Evolutionary conservation across 2,113 vertebrate genomes (phyloP).

Genomic region (Pagrus major): DNA sequence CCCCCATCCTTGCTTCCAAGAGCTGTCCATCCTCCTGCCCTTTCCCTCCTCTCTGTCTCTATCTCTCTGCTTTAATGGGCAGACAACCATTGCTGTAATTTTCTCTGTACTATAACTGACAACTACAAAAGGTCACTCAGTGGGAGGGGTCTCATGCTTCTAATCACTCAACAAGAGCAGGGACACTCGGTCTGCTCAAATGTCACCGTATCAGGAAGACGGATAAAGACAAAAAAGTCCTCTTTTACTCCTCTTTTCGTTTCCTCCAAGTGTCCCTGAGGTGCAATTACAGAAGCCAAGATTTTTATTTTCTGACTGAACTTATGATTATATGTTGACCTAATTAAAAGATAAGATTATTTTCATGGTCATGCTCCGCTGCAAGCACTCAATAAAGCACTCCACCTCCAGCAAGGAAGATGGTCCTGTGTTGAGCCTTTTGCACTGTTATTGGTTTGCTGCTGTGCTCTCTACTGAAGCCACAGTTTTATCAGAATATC

Average conservation of each 20-base stretch:
- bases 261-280: neutral
- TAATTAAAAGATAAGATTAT: neutral
- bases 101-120: conserved; percentile 62
- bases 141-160: conserved; percentile 36
- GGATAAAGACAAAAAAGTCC: conserved; percentile 34
- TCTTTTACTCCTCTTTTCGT: conserved; percentile 1
- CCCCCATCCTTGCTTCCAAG: neutral
- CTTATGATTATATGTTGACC: conserved; percentile 7
- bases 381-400: neutral
- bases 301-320: conserved; percentile 4
- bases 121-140: conserved; percentile 64
- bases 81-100: conserved; percentile 64
- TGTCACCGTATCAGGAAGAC: conserved; percentile 44
- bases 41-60: conserved; percentile 52
- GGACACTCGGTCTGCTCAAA: conserved; percentile 54
- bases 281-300: conserved; percentile 2
- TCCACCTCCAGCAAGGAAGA: neutral
- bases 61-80: conserved; percentile 38
- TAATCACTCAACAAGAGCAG: conserved; percentile 56
- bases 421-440: neutral
- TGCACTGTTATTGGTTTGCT: neutral
- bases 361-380: neutral
- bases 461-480: conserved; percentile 1
- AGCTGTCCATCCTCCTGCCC: conserved; percentile 48
- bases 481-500: conserved; percentile 16